A percentile compares a stretch with the other conserved stretches of the same genome.
Evolutionary conservation across 2,888 invertebrate species (phyloP).

Genomic region (Rotaria sp.): DNA sequence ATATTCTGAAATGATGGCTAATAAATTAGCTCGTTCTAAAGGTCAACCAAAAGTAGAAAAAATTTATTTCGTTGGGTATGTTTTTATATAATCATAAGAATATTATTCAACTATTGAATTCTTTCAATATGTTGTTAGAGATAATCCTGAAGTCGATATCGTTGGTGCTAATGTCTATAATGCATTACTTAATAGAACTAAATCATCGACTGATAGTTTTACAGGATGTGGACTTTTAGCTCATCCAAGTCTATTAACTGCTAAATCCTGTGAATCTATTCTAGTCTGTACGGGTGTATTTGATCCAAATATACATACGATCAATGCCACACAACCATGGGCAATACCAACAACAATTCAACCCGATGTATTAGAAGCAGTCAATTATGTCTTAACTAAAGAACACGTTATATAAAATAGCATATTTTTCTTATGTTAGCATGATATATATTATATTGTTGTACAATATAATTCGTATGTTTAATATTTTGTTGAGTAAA

Average conservation of each 20-base stretch:
- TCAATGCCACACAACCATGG: neutral
- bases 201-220: neutral
- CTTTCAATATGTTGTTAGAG: constrained; percentile 45
- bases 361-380: neutral
- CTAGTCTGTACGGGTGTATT: constrained; percentile 40
- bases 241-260: neutral
- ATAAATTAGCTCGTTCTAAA: constrained; percentile 23
- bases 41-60: constrained; percentile 43
- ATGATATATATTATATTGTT: too few species aligned
- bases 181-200: neutral
- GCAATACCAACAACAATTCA: neutral
- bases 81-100: neutral
- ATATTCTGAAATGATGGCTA: constrained; percentile 53
- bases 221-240: neutral
- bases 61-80: constrained; percentile 55
- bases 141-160: constrained; percentile 54
- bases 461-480: too few species aligned
- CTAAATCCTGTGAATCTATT: constrained; percentile 30
- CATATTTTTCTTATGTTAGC: too few species aligned
- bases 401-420: neutral
- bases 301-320: constrained; percentile 26
- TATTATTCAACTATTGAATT: neutral
- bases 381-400: neutral
- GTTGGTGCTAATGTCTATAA: constrained; percentile 49
- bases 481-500: too few species aligned